Conservation (phyloP, 2,888 invertebrate genomes). For the Drosophila prolongata region DNA sequence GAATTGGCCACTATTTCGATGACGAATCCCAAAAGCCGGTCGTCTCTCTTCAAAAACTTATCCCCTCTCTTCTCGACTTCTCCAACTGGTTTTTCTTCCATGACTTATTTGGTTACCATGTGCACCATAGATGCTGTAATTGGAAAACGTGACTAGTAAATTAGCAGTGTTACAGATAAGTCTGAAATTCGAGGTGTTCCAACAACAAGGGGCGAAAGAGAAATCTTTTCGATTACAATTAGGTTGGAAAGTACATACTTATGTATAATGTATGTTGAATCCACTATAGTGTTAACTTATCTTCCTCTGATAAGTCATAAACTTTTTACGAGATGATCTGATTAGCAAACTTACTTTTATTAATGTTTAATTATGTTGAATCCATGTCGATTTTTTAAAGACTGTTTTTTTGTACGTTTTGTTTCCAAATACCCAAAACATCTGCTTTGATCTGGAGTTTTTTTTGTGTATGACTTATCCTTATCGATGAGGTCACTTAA, state of each 20-base stretch:
- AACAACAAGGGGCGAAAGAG: no score
- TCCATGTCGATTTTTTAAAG: no score
- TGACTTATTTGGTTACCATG: slow-evolving; percentile 17
- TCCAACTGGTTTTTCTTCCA: slow-evolving; percentile 23
- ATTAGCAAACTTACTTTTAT: no score
- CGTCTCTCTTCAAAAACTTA: slow-evolving; percentile 3
- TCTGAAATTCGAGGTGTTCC: not conserved
- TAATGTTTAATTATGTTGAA: not conserved
- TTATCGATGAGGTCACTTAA: slow-evolving; percentile 15
- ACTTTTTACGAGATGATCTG: no score
- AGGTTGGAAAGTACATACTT: no score
- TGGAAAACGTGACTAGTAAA: slow-evolving; percentile 33
- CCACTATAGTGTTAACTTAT: no score
- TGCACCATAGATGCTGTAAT: slow-evolving; percentile 38
- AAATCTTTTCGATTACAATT: no score
- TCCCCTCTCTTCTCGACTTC: slow-evolving; percentile 3
- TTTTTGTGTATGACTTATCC: not conserved
- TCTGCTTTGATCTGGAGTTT: not conserved
- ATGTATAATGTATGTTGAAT: no score
- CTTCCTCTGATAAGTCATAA: no score
- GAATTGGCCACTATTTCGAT: slow-evolving; percentile 2
- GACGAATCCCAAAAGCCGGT: slow-evolving; percentile 35
- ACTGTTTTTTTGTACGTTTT: no score
- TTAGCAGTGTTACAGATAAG: slow-evolving; percentile 31
- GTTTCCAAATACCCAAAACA: not conserved